A percentile compares a stretch with the other conserved stretches of the same genome.
phyloP scores from a whole-genome alignment of 2,797 vertebrate genomes.

The Melanogrammus aeglefinus region DNA sequence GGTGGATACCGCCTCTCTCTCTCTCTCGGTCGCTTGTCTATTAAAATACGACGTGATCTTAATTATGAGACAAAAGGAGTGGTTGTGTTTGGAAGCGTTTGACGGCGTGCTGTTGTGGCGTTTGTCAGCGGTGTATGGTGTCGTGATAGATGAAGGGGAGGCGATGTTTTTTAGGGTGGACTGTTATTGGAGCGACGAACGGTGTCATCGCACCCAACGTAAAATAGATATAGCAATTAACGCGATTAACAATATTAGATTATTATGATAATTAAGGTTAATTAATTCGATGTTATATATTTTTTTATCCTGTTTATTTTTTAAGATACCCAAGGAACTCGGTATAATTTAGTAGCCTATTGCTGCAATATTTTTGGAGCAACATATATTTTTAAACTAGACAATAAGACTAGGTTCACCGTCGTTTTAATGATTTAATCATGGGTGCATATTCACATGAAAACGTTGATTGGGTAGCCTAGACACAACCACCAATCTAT shows the following conservation, averaged over 20 bases:
- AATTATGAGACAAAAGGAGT: conserved; percentile 47
- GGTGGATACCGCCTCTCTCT: conserved; percentile 50
- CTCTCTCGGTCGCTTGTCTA: conserved; percentile 24
- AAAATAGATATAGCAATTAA: background rate
- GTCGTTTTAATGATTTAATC: background rate
- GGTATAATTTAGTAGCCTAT: background rate
- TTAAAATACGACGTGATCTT: conserved; percentile 45
- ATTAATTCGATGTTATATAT: background rate
- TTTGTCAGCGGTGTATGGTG: background rate
- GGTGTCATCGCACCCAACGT: background rate
- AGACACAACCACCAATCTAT: background rate
- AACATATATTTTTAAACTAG: background rate
- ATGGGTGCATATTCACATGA: background rate
- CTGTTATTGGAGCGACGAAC: background rate
- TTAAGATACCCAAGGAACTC: background rate
- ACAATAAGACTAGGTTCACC: background rate
- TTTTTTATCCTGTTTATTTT: background rate
- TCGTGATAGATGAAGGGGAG: background rate
- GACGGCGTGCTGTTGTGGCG: background rate
- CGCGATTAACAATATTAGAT: background rate
- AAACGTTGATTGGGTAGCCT: background rate
- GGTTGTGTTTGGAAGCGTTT: background rate
- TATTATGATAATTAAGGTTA: background rate
- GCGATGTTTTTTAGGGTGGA: too few relatives aligned
- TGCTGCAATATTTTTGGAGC: background rate